Evolutionary conservation across 2,113 vertebrate genomes (phyloP).

Genomic region (Oplegnathus fasciatus): DNA sequence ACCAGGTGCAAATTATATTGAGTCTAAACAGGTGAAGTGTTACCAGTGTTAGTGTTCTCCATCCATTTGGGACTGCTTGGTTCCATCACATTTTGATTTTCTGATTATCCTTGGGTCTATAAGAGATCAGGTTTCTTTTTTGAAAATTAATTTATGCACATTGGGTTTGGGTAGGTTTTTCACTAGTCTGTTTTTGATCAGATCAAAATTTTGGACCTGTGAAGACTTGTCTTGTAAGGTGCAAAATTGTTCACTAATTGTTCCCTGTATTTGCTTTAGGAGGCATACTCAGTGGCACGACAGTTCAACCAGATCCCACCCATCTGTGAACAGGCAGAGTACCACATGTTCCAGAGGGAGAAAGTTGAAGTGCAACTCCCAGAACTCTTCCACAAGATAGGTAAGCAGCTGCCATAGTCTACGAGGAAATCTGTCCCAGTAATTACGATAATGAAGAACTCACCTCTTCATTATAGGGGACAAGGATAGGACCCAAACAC

Average conservation of each 20-base stretch:
- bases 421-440: background rate
- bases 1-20: background rate
- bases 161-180: background rate
- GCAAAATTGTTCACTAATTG: background rate
- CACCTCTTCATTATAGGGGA: background rate
- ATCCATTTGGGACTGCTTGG: background rate
- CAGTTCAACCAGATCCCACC: conserved; percentile 94
- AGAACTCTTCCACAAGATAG: conserved; percentile 94
- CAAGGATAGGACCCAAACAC: no score
- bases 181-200: background rate
- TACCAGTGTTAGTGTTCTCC: background rate
- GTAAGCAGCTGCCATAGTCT: conserved; percentile 65
- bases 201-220: background rate
- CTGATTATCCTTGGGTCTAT: background rate
- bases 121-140: background rate
- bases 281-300: conserved; percentile 92
- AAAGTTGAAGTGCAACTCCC: conserved; percentile 95
- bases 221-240: background rate
- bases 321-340: conserved; percentile 94
- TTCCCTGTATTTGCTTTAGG: conserved; percentile 77
- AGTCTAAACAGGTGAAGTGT: background rate
- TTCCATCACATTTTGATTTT: background rate
- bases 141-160: background rate
- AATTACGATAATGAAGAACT: background rate
- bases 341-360: conserved; percentile 97